A percentile compares a stretch with the other conserved stretches of the same genome.
These are phyloP conservation scores for Sebastiscus albofasciatus DNA, from an alignment of 2,797 vertebrate species.

Conservation along the genomic window DNA sequence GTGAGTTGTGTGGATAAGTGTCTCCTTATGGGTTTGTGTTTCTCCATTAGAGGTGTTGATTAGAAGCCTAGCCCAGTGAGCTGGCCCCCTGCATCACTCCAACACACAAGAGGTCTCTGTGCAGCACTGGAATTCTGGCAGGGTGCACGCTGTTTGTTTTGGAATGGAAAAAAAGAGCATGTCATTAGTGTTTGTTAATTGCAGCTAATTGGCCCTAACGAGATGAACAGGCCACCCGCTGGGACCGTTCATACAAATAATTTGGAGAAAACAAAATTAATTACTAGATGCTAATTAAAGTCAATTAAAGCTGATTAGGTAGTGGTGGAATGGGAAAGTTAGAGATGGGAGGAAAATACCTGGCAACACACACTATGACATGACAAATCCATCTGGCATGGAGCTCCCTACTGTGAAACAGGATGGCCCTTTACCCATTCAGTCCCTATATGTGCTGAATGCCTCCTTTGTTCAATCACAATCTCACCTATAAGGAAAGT, in stretches of 20 bases:
- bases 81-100: slow-evolving; percentile 53
- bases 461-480: slow-evolving; percentile 1
- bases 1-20: slow-evolving; percentile 40
- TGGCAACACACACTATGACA: slow-evolving; percentile 34
- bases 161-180: slow-evolving; percentile 85
- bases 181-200: slow-evolving; percentile 99
- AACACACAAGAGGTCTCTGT: slow-evolving; percentile 74
- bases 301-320: slow-evolving; percentile 93
- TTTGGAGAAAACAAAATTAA: slow-evolving; percentile 98
- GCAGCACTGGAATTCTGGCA: slow-evolving; percentile 79
- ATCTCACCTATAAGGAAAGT: not conserved
- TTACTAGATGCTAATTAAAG: slow-evolving; percentile 98
- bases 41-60: slow-evolving; percentile 73
- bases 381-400: slow-evolving; percentile 32
- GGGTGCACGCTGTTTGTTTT: slow-evolving; percentile 93
- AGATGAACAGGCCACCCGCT: slow-evolving; percentile 98
- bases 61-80: slow-evolving; percentile 50
- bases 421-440: not conserved
- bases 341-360: slow-evolving; percentile 56
- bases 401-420: slow-evolving; percentile 5
- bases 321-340: slow-evolving; percentile 77
- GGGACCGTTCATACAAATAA: slow-evolving; percentile 97
- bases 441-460: not conserved
- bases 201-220: slow-evolving; percentile 99
- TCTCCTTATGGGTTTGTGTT: slow-evolving; percentile 57